phyloP scores from a whole-genome alignment of 2,888 invertebrate genomes.

The Ophion costatus region DNA sequence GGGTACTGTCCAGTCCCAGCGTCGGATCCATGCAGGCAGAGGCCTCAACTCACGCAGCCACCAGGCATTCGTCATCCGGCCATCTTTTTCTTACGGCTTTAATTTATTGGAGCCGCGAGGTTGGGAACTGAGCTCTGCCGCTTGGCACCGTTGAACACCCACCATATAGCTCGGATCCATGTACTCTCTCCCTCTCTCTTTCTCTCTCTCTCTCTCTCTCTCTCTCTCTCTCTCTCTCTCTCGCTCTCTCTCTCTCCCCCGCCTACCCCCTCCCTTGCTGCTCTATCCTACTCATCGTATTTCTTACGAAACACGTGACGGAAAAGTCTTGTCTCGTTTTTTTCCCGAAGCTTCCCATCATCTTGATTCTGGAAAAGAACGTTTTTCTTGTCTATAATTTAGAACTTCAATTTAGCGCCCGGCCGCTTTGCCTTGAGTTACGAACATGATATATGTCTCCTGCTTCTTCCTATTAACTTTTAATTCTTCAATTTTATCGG shows the following conservation, averaged over 20 bases:
- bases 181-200: slow-evolving; percentile 10
- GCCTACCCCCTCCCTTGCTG: not conserved
- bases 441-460: not conserved
- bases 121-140: slow-evolving; percentile 63
- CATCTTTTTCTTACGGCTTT: slow-evolving; percentile 79
- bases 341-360: slow-evolving; percentile 26
- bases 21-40: slow-evolving; percentile 54
- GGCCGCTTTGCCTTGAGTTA: not conserved
- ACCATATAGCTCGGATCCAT: slow-evolving; percentile 33
- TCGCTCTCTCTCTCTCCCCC: not conserved
- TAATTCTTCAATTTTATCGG: not conserved
- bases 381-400: slow-evolving; percentile 35
- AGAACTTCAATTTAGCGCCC: slow-evolving; percentile 23
- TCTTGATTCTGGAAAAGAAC: not conserved
- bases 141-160: slow-evolving; percentile 58
- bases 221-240: not conserved
- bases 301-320: slow-evolving; percentile 52
- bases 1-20: slow-evolving; percentile 58
- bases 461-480: not conserved
- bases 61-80: slow-evolving; percentile 80
- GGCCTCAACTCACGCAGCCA: slow-evolving; percentile 63
- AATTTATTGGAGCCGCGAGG: slow-evolving; percentile 80
- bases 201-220: slow-evolving; percentile 7
- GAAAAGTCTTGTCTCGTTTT: slow-evolving; percentile 36
- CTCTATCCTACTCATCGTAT: slow-evolving; percentile 33